These are phyloP conservation scores for Luidia sarsii DNA, from an alignment of 53 echinoderm and acorn worm genomes.

Conservation along the genomic window DNA sequence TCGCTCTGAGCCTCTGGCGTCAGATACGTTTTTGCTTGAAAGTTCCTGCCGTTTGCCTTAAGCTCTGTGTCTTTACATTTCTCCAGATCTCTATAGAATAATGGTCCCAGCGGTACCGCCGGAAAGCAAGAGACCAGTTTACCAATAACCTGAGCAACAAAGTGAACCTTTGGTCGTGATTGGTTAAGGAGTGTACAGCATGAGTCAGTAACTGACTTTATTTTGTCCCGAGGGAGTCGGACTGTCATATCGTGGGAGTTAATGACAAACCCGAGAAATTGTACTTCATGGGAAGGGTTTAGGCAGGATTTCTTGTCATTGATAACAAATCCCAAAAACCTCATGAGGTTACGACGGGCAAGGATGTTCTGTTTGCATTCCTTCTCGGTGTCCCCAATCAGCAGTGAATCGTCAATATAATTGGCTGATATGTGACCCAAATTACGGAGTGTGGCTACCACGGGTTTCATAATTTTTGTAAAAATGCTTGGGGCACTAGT, in stretches of 20 bases:
- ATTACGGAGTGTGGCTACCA: constrained; percentile 3
- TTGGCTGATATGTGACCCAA: not conserved
- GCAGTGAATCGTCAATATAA: constrained; percentile 3
- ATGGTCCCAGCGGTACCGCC: not conserved
- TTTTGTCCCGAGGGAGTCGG: not conserved
- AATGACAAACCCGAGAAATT: not conserved
- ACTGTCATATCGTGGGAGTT: not conserved
- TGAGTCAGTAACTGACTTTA: not conserved
- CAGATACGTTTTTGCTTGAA: not conserved
- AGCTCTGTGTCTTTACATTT: not conserved
- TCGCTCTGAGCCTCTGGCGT: not conserved
- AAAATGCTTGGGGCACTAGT: constrained; percentile 9
- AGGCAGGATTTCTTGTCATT: not conserved
- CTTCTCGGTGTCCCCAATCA: not conserved
- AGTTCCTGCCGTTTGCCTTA: not conserved
- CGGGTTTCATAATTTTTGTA: not conserved
- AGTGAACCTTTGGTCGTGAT: not conserved
- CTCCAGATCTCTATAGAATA: not conserved
- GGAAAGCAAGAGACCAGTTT: not conserved
- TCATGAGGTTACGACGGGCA: not conserved
- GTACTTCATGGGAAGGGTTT: not conserved
- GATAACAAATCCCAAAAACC: not conserved
- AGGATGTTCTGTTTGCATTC: not conserved
- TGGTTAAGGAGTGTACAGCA: not conserved
- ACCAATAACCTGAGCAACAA: constrained; percentile 9